Percentiles rank a stretch among this genome's conserved stretches.
phyloP scores from a whole-genome alignment of 2,113 vertebrate species.

The Thunnus thynnus region DNA sequence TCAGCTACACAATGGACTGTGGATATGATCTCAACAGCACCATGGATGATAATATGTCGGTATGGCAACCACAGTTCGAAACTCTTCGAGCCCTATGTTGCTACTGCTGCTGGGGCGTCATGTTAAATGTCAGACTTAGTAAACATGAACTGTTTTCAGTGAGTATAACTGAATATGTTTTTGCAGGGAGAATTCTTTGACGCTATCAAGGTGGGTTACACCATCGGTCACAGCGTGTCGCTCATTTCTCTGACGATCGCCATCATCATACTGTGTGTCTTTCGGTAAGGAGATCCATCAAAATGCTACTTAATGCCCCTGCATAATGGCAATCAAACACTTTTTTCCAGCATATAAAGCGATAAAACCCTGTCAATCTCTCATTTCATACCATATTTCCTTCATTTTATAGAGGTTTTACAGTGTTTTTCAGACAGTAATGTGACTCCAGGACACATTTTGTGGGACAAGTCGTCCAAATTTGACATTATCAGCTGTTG shows the following conservation, averaged over 20 bases:
- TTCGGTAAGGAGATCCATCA: constrained; percentile 65
- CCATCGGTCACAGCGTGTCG: constrained; percentile 92
- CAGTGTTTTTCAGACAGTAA: constrained; percentile 47
- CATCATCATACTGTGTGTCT: constrained; percentile 88
- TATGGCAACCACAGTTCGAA: constrained; percentile 60
- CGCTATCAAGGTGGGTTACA: constrained; percentile 93
- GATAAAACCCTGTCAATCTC: constrained; percentile 8
- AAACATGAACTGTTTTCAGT: constrained; percentile 10
- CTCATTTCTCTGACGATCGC: constrained; percentile 90
- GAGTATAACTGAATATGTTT: constrained; percentile 9
- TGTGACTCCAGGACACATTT: constrained; percentile 5
- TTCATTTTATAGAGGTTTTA: constrained; percentile 60
- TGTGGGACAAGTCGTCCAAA: constrained; percentile 13
- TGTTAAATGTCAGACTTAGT: not conserved
- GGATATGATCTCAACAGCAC: constrained; percentile 86
- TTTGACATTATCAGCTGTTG: constrained; percentile 32
- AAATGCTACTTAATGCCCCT: constrained; percentile 20
- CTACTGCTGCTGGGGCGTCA: not conserved
- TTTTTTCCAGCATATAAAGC: constrained; percentile 39
- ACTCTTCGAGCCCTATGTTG: not conserved
- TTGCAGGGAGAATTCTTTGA: constrained; percentile 85
- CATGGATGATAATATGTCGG: constrained; percentile 79
- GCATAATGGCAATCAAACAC: constrained; percentile 32
- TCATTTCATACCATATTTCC: constrained; percentile 20
- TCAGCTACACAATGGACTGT: constrained; percentile 87